These are phyloP conservation scores for Alviniconcha strummeri DNA, from an alignment of 2,888 invertebrate species.

Conservation along the genomic window DNA sequence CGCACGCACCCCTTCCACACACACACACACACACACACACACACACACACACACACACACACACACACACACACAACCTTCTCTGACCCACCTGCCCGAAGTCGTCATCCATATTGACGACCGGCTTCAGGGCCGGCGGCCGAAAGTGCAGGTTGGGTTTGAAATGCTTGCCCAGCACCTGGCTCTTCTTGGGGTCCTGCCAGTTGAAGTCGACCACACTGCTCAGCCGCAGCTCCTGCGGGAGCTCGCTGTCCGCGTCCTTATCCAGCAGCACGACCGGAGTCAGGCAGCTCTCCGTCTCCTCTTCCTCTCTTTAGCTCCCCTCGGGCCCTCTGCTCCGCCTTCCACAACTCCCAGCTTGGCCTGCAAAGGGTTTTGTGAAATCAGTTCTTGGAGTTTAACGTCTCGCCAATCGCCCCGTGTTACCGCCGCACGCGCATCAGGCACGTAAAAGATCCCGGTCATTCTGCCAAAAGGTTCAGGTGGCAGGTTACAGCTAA, in stretches of 20 bases:
- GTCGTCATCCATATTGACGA: neutral
- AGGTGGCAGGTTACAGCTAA: too few species aligned
- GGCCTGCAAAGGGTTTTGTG: neutral
- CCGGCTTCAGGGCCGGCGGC: neutral
- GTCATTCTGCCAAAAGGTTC: too few species aligned
- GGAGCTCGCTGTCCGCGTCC: neutral
- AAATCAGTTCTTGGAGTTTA: too few species aligned
- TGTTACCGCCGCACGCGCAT: too few species aligned
- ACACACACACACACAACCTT: neutral
- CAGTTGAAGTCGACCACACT: slow-evolving; percentile 17
- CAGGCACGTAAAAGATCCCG: too few species aligned
- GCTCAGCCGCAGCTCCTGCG: neutral
- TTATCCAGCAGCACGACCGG: neutral
- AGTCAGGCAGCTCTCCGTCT: slow-evolving; percentile 3
- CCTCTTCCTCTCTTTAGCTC: neutral
- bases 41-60: neutral
- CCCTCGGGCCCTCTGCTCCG: slow-evolving; percentile 1
- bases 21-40: neutral
- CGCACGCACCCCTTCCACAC: neutral
- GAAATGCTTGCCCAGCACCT: slow-evolving; percentile 37
- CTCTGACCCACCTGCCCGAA: slow-evolving; percentile 9
- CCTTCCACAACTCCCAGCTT: neutral
- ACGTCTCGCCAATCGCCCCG: too few species aligned
- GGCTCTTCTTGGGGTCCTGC: slow-evolving; percentile 32
- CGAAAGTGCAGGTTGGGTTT: slow-evolving; percentile 18